Base-by-base conservation (phyloP, 2,797 vertebrate species). In the Pseudomugil gertrudae region DNA sequence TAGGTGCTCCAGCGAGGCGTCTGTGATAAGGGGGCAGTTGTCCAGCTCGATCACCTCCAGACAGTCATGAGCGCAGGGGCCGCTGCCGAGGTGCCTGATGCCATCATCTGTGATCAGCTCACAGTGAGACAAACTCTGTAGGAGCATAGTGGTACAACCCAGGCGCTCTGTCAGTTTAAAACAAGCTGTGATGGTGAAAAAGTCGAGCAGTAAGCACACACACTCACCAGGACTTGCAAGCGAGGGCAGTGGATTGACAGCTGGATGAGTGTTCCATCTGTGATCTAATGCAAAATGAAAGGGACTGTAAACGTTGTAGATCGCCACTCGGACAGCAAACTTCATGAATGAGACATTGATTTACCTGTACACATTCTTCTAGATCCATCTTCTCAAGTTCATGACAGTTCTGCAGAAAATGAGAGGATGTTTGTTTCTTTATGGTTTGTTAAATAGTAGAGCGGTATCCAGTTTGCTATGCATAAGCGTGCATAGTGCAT, bases 301-400 rank as follows among this genome's bases (percentile, higher is more conserved):
- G 36, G 64, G 32, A 81, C 15, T 1, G 17, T 14, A 26, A 43
- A 21, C 2, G 35, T 17, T 6, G 11, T 21, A 48, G 3, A 48
- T 15, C 3, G 11, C 17, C 15, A 10, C 56, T 2, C 43, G 1
- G 64, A 77, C 19, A 0, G 27, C 2, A 64, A 21, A 38, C 13
- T 51, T 15, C 6, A 13, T 11, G 27, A 4, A 23, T 14, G 9
- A 61, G 43, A 61, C 26, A 8, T 19, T 0, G 80, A n/a, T 76
- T 84, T 90, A 98, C 98, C 96, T 98, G 97, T 59, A 98, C 96
- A 85, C 97, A 99, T 85, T 99, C 98, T 81, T 99, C 97, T 86
- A 99, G 93, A 91, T 99, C 98, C 98, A 99, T 99, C 90, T 99
- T 99, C 88, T 99, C 97, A 69, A 99, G 95, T 73, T 98, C 97